Conservation (phyloP, 2,888 invertebrate species). For the Microchrysa polita region DNA sequence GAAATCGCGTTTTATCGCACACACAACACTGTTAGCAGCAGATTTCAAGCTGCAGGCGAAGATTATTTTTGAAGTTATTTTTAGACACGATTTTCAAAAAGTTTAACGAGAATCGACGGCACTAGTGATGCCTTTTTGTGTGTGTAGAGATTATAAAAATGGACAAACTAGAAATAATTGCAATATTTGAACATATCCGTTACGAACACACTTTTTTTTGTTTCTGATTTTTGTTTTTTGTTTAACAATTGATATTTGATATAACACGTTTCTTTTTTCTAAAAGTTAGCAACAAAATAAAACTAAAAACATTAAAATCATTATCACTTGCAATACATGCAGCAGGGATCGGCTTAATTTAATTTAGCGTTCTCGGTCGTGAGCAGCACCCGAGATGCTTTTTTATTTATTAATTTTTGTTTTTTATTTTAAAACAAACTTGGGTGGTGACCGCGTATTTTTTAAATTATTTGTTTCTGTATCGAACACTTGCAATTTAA, state of each 20-base stretch:
- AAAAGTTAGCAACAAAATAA: constrained; percentile 35
- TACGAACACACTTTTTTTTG: background rate
- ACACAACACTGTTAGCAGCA: background rate
- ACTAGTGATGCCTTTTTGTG: constrained; percentile 31
- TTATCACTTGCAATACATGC: constrained; percentile 28
- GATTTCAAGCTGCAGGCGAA: background rate
- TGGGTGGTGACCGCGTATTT: too few species aligned
- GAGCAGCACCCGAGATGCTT: too few species aligned
- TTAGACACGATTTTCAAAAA: background rate
- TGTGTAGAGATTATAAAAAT: too few species aligned
- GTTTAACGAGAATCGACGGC: constrained; percentile 2
- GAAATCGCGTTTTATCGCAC: background rate
- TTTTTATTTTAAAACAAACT: too few species aligned
- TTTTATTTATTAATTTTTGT: too few species aligned
- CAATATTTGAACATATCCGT: constrained; percentile 28
- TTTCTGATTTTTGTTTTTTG: too few species aligned
- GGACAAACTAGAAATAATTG: constrained; percentile 21
- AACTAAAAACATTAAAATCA: constrained; percentile 14
- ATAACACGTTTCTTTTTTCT: constrained; percentile 18
- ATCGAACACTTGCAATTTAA: too few species aligned
- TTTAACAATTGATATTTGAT: constrained; percentile 30
- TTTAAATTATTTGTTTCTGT: too few species aligned
- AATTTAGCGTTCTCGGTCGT: background rate
- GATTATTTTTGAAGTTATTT: background rate
- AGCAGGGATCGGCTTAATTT: background rate